Evolutionary conservation across 2,888 invertebrate genomes (phyloP).

Genomic region (Pseudococcus longispinus): DNA sequence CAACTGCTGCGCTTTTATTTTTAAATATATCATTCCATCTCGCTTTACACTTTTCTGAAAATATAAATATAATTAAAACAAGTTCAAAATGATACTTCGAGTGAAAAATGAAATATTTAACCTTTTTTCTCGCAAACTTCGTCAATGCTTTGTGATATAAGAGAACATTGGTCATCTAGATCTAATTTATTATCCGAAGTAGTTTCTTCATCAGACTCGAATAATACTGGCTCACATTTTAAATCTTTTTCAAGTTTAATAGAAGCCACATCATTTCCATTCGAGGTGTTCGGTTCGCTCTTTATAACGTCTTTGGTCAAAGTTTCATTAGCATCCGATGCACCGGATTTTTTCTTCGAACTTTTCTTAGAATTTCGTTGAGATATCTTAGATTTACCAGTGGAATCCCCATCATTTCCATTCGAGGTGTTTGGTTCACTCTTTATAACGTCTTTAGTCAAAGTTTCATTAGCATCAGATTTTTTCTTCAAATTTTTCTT

Average conservation of each 20-base stretch:
- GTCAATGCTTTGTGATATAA: not conserved
- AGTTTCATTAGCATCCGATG: not conserved
- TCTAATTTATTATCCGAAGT: not conserved
- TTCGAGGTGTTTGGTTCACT: not conserved
- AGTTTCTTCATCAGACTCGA: not conserved
- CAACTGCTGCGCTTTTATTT: not conserved
- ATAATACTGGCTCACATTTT: not conserved
- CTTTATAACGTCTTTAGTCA: not conserved
- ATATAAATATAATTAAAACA: not conserved
- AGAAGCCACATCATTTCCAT: not conserved
- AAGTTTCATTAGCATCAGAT: not conserved
- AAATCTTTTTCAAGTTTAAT: not conserved
- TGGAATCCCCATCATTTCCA: not conserved
- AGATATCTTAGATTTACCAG: too few relatives aligned
- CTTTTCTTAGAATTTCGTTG: not conserved
- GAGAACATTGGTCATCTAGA: not conserved
- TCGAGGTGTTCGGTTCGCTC: not conserved
- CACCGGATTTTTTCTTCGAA: not conserved
- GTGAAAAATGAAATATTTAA: not conserved
- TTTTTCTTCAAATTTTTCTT: not conserved
- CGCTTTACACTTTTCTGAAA: conserved; percentile 45
- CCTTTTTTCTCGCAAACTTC: conserved; percentile 43
- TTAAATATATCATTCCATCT: conserved; percentile 46
- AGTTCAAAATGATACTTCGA: not conserved
- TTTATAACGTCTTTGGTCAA: not conserved